Evolutionary conservation across 2,797 vertebrate genomes (phyloP), one percentile per base, ranked within the genome.

Genomic region (Rhinichthys osculus): DNA sequence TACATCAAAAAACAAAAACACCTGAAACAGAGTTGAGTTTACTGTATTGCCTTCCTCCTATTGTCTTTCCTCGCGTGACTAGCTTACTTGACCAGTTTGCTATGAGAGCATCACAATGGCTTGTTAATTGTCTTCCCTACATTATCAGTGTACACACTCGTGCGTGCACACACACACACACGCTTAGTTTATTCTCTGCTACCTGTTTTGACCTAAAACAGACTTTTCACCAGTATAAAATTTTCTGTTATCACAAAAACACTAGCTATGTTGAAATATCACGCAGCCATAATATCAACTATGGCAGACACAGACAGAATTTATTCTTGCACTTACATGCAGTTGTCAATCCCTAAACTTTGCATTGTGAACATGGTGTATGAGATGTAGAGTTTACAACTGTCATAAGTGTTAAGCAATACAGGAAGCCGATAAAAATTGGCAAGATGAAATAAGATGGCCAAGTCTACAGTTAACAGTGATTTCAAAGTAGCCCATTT

Each of bases 311-410:
- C 10, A 62, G 10, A 62, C 1, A 14, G 0, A 21, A 52, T 27
- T 21, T 57, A 50, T 42, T 84, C 50, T 38, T 42, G 35, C 50
- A 78, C 30, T 44, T 78, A 13, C 67, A 78, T 70, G n/a, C 14
- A 40, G 27, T 64, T 59, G 50, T 42, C 50, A 71, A 6, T 79
- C 54, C 40, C 40, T n/a, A 79, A 33, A 79, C 50, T 59, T 79
- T 64, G 66, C 52, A 85, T 57, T 85, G 52, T 79, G 76, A 59
- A 78, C 27, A 70, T 79, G 67, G 52, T 30, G 38, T 17, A 44
- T 33, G 21, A 69, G 64, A 70, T 21, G 69, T 13, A 38, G 9
- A 35, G 35, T 71, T 71, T 33, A 71, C 38, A 54, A 71, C 4
- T 2, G n/a, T 47, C 74, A 66, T n/a, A 70, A 71, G 30, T n/a